Conservation (phyloP, 2,797 vertebrate genomes). For the Acrossocheilus fasciatus region DNA sequence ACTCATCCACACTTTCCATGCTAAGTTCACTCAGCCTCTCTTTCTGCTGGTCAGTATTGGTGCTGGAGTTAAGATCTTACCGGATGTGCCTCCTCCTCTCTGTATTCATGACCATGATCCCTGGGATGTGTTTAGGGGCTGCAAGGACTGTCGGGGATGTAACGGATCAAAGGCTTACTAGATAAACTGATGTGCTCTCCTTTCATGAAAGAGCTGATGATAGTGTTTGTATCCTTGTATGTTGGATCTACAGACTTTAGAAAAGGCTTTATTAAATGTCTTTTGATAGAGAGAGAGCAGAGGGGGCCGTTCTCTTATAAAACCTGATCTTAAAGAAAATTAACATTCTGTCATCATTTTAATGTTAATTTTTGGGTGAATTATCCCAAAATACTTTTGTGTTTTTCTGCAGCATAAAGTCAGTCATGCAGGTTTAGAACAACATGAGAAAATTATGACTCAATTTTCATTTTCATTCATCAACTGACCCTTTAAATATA, state of each 20-base stretch:
- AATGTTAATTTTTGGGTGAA: background rate
- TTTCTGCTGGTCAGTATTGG: background rate
- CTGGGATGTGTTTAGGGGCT: conserved; percentile 11
- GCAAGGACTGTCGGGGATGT: background rate
- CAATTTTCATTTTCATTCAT: too few species aligned
- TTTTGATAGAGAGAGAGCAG: background rate
- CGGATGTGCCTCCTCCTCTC: background rate
- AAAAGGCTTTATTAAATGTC: background rate
- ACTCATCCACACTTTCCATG: conserved; percentile 1
- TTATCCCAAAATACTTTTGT: background rate
- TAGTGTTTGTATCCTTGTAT: background rate
- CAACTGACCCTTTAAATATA: too few species aligned
- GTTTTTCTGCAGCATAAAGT: background rate
- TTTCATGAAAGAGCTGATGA: background rate
- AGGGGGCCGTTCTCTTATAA: background rate
- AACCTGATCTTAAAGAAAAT: background rate
- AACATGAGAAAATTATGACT: too few species aligned
- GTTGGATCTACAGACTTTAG: background rate
- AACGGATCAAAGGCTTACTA: conserved; percentile 3
- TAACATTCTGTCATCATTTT: background rate
- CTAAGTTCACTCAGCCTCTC: background rate
- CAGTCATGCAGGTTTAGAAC: too few species aligned
- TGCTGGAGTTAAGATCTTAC: background rate
- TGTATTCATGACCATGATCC: conserved; percentile 27
- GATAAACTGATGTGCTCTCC: background rate